Base-by-base conservation (phyloP, 2,888 invertebrate genomes). In the Drosophila buzzatii region DNA sequence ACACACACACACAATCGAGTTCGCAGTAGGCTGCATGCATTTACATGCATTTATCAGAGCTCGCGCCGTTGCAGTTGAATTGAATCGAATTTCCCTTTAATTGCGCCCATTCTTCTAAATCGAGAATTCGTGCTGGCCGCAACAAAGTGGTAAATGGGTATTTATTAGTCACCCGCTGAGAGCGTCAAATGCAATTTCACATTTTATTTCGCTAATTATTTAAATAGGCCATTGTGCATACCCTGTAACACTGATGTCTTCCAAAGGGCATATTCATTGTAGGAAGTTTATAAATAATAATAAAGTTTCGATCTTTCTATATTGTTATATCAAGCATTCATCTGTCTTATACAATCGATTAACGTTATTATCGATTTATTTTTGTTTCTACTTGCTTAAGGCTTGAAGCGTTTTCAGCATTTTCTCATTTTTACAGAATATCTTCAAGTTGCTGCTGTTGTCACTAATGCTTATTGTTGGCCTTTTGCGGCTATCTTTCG, bases 21-120 rank as follows among this genome's bases (percentile, higher is more conserved):
- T 59, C 57, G 61, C 65, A 58, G 63, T 44, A 52, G 73, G 58
- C 60, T 67, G 70, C 75, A 76, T 67, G 70, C 75, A 76, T 79
- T 73, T 59, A 59, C 72, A 68, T 71, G 70, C 71, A 82, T 82
- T 81, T 89, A 86, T 83, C 73, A 80, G 81, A 66, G 65, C 73
- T 74, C 73, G 74, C 53, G 23, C 1, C 66, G 31, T 12, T n/a
- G 23, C 57, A 37, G 27, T 56, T 42, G 33, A 45, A 37, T 37
- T n/a, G 51, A 52, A 51, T 64, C 37, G 64, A 64, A 62, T 51
- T 51, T 42, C 49, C 44, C 44, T 44, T 35, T 55, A 55, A 55
- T 55, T 55, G 61, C 41, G 39, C 9, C 12, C 41, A 55, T 55
- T 55, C 23, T 55, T 41, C 55, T 41, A 55, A 41, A n/a, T 41